Conservation (phyloP, 2,113 vertebrate species). For the Microcebus tavaratra region DNA sequence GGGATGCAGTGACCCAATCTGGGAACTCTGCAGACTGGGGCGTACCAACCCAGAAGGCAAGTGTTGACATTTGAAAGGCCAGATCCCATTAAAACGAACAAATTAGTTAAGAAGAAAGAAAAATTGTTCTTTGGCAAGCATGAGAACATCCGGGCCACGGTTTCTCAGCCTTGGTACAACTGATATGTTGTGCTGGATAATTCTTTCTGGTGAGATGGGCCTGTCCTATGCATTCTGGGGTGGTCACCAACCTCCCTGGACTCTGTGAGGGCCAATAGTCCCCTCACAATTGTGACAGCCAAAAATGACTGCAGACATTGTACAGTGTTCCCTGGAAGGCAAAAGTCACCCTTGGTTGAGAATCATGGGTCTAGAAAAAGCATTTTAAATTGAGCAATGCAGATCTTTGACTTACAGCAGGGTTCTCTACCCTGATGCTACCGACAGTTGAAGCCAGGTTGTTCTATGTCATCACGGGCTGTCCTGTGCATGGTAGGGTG, state of each 20-base stretch:
- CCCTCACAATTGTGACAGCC: not conserved
- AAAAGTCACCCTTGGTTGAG: no score
- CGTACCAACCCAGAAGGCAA: not conserved
- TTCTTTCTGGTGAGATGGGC: fast-evolving
- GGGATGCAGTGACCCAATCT: fast-evolving
- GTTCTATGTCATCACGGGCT: not conserved
- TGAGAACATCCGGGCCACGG: fast-evolving
- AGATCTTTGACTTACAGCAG: no score
- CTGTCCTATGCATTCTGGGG: fast-evolving
- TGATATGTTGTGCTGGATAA: fast-evolving
- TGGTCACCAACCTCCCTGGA: not conserved
- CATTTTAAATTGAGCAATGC: not conserved
- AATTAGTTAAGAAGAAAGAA: not conserved
- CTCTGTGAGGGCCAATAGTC: fast-evolving
- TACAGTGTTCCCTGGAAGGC: no score
- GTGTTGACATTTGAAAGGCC: not conserved
- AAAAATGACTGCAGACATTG: no score
- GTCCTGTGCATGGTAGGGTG: no score
- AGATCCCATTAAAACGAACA: not conserved
- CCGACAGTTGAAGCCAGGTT: fast-evolving
- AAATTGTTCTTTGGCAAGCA: fast-evolving
- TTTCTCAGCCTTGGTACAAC: not conserved
- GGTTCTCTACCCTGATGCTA: fast-evolving
- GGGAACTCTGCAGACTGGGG: not conserved
- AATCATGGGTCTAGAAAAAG: not conserved